A percentile compares a stretch with the other conserved stretches of the same genome.
These are phyloP conservation scores for Ascidia mentula DNA, from an alignment of 23 tunicate genomes.

Conservation along the genomic window DNA sequence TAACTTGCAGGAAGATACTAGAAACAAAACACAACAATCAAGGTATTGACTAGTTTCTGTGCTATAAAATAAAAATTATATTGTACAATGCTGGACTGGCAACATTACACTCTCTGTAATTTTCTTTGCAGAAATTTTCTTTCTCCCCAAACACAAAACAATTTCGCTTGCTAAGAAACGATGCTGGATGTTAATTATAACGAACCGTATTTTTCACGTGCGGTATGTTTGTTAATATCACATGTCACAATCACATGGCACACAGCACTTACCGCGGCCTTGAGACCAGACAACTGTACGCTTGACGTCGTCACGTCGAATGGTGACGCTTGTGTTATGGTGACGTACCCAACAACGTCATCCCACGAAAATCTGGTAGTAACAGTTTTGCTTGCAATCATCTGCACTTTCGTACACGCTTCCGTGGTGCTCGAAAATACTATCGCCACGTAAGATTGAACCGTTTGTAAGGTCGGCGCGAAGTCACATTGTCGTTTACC, in stretches of 20 bases:
- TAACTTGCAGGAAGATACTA: constrained; percentile 26
- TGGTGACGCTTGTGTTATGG: constrained; percentile 49
- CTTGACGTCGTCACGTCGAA: constrained; percentile 48
- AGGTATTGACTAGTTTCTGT: not conserved
- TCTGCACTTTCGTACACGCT: constrained; percentile 36
- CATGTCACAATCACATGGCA: no score
- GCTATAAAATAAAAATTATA: no score
- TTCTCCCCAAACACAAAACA: no score
- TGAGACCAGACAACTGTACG: constrained; percentile 34
- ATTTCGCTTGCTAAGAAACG: not conserved
- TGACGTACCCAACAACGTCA: constrained; percentile 37
- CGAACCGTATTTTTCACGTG: not conserved
- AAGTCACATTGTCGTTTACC: no score
- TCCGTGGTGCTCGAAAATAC: not conserved
- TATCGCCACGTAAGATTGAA: no score
- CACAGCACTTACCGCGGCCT: constrained; percentile 20
- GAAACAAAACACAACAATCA: not conserved
- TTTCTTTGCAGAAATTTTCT: no score
- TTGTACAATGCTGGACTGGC: no score
- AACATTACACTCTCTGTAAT: no score
- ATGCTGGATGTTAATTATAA: no score
- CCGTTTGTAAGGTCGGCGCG: no score
- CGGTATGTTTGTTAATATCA: no score
- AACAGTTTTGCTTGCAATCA: constrained; percentile 35
- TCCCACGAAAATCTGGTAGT: constrained; percentile 48